Percentiles rank a stretch among this genome's conserved stretches.
These are phyloP conservation scores for Heteronetta atricapilla DNA, from an alignment of 2,113 vertebrate species.

Conservation along the genomic window DNA sequence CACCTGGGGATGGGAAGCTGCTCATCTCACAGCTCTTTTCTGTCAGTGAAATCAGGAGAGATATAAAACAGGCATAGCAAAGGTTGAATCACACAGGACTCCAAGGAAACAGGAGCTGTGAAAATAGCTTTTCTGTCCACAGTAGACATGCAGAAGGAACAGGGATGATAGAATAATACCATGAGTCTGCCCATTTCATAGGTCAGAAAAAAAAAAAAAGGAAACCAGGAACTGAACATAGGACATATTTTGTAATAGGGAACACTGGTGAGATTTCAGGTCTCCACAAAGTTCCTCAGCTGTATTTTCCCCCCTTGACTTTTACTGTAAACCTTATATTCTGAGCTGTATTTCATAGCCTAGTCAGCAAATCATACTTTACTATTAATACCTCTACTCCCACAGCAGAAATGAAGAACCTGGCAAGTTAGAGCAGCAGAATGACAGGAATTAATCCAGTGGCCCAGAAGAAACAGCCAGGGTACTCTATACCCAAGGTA, in stretches of 20 bases:
- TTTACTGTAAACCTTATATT: background rate
- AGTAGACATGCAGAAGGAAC: background rate
- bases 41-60: background rate
- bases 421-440: background rate
- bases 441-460: background rate
- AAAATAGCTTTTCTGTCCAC: background rate
- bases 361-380: background rate
- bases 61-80: background rate
- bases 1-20: background rate
- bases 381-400: background rate
- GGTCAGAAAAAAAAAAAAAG: background rate
- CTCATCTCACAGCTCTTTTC: background rate
- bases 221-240: background rate
- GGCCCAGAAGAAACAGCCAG: background rate
- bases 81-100: background rate
- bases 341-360: background rate
- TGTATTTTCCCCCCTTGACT: background rate
- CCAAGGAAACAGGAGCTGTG: background rate
- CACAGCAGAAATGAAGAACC: background rate
- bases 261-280: background rate
- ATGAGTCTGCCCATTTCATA: background rate
- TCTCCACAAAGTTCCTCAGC: background rate
- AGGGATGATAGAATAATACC: background rate
- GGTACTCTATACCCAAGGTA: background rate
- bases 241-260: background rate